Conservation (phyloP, 37 sponge, comb jelly and placozoan species). For the Chondrilla cf. caribensis region DNA sequence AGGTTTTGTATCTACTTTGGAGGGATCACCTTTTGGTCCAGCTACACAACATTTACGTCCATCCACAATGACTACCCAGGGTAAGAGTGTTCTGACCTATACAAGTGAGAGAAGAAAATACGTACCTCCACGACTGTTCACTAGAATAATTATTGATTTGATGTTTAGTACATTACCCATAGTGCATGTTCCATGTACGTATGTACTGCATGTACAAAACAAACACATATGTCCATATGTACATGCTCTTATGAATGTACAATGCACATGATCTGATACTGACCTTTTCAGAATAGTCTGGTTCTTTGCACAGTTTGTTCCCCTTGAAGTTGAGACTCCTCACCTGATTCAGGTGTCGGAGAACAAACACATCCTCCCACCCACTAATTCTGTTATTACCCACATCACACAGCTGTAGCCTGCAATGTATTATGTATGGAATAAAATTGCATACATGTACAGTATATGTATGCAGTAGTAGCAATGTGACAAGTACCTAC, state of each 20-base stretch:
- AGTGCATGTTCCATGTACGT: too few species aligned
- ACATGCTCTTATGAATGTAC: too few species aligned
- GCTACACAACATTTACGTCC: not conserved
- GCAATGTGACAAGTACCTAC: too few species aligned
- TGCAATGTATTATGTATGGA: not conserved
- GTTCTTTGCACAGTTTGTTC: constrained; percentile 7
- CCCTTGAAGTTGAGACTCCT: constrained; percentile 42
- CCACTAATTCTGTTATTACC: constrained; percentile 27
- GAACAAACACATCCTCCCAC: not conserved
- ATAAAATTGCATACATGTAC: not conserved
- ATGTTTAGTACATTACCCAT: too few species aligned
- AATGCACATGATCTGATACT: too few species aligned
- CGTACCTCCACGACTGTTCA: too few species aligned
- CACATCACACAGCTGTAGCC: constrained; percentile 30
- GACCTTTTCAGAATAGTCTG: not conserved
- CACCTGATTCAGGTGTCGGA: not conserved
- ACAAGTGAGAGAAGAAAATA: too few species aligned
- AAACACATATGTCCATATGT: too few species aligned
- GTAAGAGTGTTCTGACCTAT: not conserved
- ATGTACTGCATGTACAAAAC: too few species aligned
- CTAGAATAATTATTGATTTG: too few species aligned
- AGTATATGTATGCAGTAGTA: not conserved
- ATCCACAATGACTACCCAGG: not conserved
- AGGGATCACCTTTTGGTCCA: not conserved
- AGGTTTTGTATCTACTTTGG: not conserved